A percentile compares a stretch with the other conserved stretches of the same genome.
These are phyloP conservation scores for Pseudomyrmex concolor DNA, from an alignment of 1,140 invertebrate species.

Conservation along the genomic window DNA sequence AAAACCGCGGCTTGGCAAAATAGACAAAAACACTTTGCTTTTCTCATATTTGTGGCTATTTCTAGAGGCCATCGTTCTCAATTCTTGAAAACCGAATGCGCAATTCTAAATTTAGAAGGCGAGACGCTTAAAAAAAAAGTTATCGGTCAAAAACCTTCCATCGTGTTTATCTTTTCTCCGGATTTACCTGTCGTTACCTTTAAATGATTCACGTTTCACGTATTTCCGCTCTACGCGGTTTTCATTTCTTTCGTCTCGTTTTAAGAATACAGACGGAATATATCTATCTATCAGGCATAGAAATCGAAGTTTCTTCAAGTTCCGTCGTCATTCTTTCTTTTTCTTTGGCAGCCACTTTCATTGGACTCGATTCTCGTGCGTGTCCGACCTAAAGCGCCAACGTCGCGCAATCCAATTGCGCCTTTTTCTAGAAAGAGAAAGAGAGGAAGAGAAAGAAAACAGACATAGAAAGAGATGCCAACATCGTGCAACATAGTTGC, in stretches of 20 bases:
- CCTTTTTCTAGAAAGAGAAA: slow-evolving; percentile 15
- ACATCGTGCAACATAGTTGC: slow-evolving; percentile 29
- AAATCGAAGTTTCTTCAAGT: slow-evolving; percentile 9
- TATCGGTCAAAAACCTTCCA: too few species aligned
- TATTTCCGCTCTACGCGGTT: not conserved
- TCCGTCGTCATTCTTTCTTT: not conserved
- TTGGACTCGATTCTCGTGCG: slow-evolving; percentile 34
- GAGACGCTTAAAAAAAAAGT: too few species aligned
- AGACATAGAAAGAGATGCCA: slow-evolving; percentile 16
- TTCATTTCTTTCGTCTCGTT: not conserved
- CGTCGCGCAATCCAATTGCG: slow-evolving; percentile 45
- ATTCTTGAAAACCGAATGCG: too few species aligned
- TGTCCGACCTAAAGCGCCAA: slow-evolving; percentile 33
- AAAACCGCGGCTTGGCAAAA: too few species aligned
- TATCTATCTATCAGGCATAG: too few species aligned
- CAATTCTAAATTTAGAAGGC: too few species aligned
- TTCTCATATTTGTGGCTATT: too few species aligned
- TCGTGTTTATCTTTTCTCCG: too few species aligned
- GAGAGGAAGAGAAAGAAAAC: not conserved
- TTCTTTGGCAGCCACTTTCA: slow-evolving; percentile 1
- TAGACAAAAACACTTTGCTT: too few species aligned
- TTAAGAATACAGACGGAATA: not conserved
- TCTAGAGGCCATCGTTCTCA: too few species aligned
- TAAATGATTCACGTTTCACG: not conserved
- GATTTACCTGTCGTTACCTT: too few species aligned